These are phyloP conservation scores for Cyprinodon variegatus DNA, from an alignment of 2,113 vertebrate species.

Conservation along the genomic window DNA sequence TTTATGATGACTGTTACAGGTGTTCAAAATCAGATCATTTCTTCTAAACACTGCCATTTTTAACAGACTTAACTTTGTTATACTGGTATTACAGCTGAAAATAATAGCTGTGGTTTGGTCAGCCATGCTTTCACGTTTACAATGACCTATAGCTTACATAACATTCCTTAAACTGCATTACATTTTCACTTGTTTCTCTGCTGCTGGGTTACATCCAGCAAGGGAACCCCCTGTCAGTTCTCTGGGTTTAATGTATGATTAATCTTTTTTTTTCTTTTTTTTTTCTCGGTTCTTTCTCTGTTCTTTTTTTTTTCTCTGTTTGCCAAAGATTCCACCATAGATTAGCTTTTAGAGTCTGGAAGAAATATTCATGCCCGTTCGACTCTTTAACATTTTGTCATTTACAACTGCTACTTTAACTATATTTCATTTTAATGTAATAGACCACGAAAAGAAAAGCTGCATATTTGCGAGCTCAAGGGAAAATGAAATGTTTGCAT, in stretches of 20 bases:
- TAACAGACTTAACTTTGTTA: slow-evolving; percentile 11
- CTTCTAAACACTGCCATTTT: background rate
- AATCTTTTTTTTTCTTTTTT: too few relatives aligned
- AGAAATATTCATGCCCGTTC: background rate
- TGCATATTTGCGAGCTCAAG: background rate
- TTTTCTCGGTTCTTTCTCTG: too few relatives aligned
- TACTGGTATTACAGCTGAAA: slow-evolving; percentile 5
- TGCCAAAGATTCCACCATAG: too few relatives aligned
- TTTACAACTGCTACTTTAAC: background rate
- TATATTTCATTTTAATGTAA: background rate
- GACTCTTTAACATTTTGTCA: background rate
- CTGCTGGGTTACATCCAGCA: background rate
- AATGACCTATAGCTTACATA: background rate
- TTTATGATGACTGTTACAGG: slow-evolving; percentile 12
- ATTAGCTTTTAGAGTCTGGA: background rate
- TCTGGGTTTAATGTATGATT: too few relatives aligned
- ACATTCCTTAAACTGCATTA: background rate
- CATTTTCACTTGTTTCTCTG: background rate
- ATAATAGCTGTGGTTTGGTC: slow-evolving; percentile 16
- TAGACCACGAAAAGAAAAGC: background rate
- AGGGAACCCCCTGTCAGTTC: too few relatives aligned
- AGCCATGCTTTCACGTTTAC: background rate
- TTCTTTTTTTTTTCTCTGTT: too few relatives aligned
- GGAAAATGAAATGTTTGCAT: background rate
- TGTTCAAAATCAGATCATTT: background rate